phyloP scores from a whole-genome alignment of 2,888 invertebrate species.

The Dryomyza anilis region DNA sequence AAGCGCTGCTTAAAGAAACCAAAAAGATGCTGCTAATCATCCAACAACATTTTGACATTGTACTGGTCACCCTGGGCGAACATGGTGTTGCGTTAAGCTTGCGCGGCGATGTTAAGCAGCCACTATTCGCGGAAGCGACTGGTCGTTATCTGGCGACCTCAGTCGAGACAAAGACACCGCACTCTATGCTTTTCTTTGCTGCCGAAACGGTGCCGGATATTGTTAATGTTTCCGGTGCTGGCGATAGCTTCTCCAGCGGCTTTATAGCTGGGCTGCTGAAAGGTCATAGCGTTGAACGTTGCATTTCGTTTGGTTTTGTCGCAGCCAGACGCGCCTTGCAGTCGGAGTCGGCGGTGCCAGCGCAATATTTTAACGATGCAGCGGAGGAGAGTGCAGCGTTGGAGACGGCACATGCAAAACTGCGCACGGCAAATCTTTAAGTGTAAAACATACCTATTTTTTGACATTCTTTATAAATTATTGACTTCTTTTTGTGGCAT shows the following conservation, averaged over 20 bases:
- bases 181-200: conserved; percentile 40
- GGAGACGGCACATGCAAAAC: conserved; percentile 4
- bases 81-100: conserved; percentile 65
- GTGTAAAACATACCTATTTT: not conserved
- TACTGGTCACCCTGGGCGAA: conserved; percentile 69
- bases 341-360: conserved; percentile 68
- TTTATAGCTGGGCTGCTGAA: conserved; percentile 69
- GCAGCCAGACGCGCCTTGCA: conserved; percentile 68
- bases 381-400: conserved; percentile 29
- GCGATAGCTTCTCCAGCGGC: conserved; percentile 77
- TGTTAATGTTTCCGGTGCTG: conserved; percentile 81
- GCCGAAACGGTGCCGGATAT: conserved; percentile 57
- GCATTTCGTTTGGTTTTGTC: conserved; percentile 68
- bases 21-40: conserved; percentile 56
- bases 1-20: conserved; percentile 45
- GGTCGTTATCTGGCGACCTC: conserved; percentile 25
- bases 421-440: conserved; percentile 30
- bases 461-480: not conserved
- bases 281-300: conserved; percentile 65
- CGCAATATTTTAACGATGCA: conserved; percentile 48
- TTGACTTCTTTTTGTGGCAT: not conserved
- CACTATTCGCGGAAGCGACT: conserved; percentile 34
- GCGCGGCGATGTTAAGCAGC: conserved; percentile 36
- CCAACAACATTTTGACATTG: conserved; percentile 63
- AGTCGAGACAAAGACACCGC: conserved; percentile 21